Conservation (phyloP, 2,888 invertebrate species). For the Tachina fera region DNA sequence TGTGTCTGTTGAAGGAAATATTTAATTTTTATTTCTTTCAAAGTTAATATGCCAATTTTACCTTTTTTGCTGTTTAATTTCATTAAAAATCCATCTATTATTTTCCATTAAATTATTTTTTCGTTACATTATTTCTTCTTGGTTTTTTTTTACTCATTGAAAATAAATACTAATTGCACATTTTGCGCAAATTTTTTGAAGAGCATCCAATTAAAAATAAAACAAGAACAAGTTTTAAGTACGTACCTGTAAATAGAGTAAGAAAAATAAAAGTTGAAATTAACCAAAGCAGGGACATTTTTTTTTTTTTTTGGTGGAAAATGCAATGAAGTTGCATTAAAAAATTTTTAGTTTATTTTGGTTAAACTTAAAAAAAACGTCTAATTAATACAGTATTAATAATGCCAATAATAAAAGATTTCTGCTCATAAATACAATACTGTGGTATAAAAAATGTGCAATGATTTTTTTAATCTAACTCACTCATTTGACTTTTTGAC, state of each 20-base stretch:
- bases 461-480: too few relatives aligned
- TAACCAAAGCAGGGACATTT: neutral
- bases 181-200: constrained; percentile 41
- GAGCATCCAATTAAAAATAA: constrained; percentile 57
- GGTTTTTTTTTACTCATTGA: constrained; percentile 18
- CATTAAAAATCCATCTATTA: constrained; percentile 8
- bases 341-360: too few relatives aligned
- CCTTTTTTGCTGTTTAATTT: constrained; percentile 5
- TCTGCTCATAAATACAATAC: too few relatives aligned
- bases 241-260: constrained; percentile 46
- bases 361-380: too few relatives aligned
- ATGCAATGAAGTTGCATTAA: too few relatives aligned
- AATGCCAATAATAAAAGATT: too few relatives aligned
- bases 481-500: too few relatives aligned
- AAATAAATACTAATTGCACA: constrained; percentile 51
- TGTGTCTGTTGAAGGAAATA: neutral
- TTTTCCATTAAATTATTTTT: constrained; percentile 14
- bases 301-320: neutral
- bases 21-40: neutral
- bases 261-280: constrained; percentile 8
- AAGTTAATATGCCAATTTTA: neutral
- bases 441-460: too few relatives aligned
- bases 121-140: neutral
- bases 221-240: constrained; percentile 26
- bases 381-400: too few relatives aligned